Base-by-base conservation (phyloP, 2,888 invertebrate species). In the Meandrusa payeni region DNA sequence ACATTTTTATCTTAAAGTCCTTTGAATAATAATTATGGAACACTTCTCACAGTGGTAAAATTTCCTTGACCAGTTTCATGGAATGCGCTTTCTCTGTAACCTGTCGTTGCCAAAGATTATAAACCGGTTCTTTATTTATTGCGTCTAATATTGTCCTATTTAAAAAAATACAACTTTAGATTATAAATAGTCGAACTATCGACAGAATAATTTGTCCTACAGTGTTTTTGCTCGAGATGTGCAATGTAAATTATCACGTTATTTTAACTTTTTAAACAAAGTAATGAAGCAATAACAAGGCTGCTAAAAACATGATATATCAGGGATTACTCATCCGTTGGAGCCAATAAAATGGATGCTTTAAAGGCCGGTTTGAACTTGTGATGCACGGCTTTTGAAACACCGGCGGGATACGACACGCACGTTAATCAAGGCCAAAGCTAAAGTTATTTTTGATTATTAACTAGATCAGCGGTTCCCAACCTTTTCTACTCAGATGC, bases 11-110 rank as follows among this genome's bases (percentile, higher is more conserved):
- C 6, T 5, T 11, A 5, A 41, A 5, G 10, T 27, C 15, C 11
- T 29, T 23, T 28, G 7, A 13, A 15, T 33, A 13, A 27, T 20
- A 12, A 22, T 26, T 3, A 6, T 15, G 13, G 12, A 28, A 34
- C 15, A 33, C 22, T 28, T 27, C 10, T 15, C 12, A 27, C 17
- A 32, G 20, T 6, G 7, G 3, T 6, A 29, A 22, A 6, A 17
- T 6, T 11, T 1, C 6, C 7, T 7, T 26, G 24, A 40, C 40
- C 24, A 19, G 31, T 31, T 40, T 24, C 10, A 13, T 17, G 26
- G 40, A 32, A 40, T 40, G 31, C 32, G 31, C 6, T 40, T 40
- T 11, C 17, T 40, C 4, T 7, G 2, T 11, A 36, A 36, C 6
- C 20, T 6, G 10, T 4, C 11, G 20, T 3, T 3, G n/a, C n/a